Percentiles rank a stretch among this genome's conserved stretches.
These are phyloP conservation scores for Apostichopus japonicus DNA, from an alignment of 35 echinoderm and acorn worm genomes.

Conservation along the genomic window DNA sequence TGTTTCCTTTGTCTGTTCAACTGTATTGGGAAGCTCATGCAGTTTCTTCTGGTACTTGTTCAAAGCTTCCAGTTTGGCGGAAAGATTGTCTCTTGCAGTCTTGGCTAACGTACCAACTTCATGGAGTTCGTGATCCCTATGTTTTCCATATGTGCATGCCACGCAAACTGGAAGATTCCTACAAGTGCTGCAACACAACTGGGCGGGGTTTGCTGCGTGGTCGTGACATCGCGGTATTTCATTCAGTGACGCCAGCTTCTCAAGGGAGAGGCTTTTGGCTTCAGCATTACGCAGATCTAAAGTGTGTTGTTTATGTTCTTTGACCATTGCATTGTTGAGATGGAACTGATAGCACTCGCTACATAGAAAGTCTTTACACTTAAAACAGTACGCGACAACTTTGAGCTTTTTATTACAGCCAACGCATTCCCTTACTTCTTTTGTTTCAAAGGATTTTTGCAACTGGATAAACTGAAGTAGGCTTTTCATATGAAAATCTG, in stretches of 20 bases:
- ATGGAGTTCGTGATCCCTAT: constrained; percentile 20
- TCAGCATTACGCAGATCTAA: background rate
- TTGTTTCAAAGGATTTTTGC: background rate
- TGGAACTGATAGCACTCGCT: constrained; percentile 3
- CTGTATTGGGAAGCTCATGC: background rate
- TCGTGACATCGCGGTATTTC: constrained; percentile 1
- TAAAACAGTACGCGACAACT: constrained; percentile 41
- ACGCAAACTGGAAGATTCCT: constrained; percentile 17
- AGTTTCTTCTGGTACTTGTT: background rate
- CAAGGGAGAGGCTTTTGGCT: constrained; percentile 1
- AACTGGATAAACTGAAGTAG: constrained; percentile 40
- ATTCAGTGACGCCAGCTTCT: constrained; percentile 12
- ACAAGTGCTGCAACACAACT: constrained; percentile 36
- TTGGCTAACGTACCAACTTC: constrained; percentile 46
- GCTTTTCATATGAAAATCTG: constrained; percentile 36
- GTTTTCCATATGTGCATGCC: constrained; percentile 16
- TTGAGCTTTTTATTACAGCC: background rate
- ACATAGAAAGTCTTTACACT: constrained; percentile 42
- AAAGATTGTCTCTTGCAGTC: background rate
- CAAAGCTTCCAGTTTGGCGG: background rate
- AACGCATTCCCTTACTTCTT: background rate
- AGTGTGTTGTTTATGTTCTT: constrained; percentile 19
- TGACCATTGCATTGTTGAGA: constrained; percentile 6
- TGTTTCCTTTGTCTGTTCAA: background rate
- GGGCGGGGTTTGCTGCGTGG: background rate